Base-by-base conservation (phyloP, 2,797 vertebrate species). In the Meda fulgida region DNA sequence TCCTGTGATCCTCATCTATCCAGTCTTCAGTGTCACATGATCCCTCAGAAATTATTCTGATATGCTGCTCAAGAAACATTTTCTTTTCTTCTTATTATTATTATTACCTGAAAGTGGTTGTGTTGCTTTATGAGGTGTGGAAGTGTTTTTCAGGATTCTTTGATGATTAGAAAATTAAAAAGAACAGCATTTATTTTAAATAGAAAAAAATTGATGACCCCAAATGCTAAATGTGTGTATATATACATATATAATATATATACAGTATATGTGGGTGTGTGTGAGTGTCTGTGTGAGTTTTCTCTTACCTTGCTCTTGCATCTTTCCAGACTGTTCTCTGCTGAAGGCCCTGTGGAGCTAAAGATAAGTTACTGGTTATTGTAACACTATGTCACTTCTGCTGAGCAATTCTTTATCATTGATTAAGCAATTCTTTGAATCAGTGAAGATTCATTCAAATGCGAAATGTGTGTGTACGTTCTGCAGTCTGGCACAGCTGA, bases 241-340 rank as follows among this genome's bases (percentile, higher is more conserved):
- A 5, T n/a, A 18, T n/a, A 18, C 23, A 23, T 0, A 23, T 9
- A 55, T 4, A 55, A 55, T 31, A 26, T 4, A 29, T 9, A 53
- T 23, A 55, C 2, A 55, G 23, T 36, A 31, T 31, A 13, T 66
- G 31, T 38, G 7, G 1, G 23, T 16, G 36, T 21, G 29, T 16
- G 77, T 21, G 14, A 65, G 53, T 4, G 13, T 43, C 66, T 36
- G 80, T 29, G 36, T 11, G 14, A 21, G 26, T 85, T 86, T 89
- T 78, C 83, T 89, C 85, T 89, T 86, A 98, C 97, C 97, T 98
- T 97, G 84, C 91, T 93, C 94, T 94, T 94, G 81, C 93, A 92
- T 93, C 96, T 97, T 93, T 96, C 95, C 89, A 95, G 95, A 90
- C 94, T 96, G 92, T 95, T 96, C 92, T 97, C 96, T 90, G 92